phyloP scores from a whole-genome alignment of 2,113 vertebrate species.

The Lasiurus borealis region DNA sequence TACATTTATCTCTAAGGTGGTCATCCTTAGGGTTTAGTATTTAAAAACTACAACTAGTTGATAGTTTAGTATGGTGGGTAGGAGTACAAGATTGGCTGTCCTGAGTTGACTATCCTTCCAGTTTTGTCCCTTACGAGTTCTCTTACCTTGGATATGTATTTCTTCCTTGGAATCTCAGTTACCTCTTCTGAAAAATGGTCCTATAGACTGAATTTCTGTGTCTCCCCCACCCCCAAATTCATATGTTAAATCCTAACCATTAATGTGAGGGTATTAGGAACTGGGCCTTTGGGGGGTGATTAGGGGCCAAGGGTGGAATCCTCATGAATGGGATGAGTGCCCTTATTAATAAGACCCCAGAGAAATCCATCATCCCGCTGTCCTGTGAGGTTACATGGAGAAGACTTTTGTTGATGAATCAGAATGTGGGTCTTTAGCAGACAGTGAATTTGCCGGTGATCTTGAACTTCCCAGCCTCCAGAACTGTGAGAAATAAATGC shows the following conservation, averaged over 20 bases:
- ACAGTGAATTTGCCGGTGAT: neutral
- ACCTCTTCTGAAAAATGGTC: neutral
- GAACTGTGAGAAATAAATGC: slow-evolving; percentile 8
- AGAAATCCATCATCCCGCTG: neutral
- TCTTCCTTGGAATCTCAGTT: neutral
- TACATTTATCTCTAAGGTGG: neutral
- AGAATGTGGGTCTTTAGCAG: neutral
- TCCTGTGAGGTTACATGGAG: neutral
- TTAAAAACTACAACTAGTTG: slow-evolving; percentile 7
- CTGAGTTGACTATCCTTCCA: neutral
- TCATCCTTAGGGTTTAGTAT: neutral
- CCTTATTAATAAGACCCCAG: neutral
- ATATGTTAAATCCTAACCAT: neutral
- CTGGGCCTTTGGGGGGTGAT: neutral
- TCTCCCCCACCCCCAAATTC: neutral
- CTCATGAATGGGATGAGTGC: neutral
- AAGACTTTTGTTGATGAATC: neutral
- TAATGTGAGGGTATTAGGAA: neutral
- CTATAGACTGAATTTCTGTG: neutral
- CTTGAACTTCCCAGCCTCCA: neutral
- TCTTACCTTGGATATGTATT: neutral
- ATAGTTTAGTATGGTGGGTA: neutral
- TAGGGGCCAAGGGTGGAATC: neutral
- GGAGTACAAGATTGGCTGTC: neutral
- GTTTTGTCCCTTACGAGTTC: neutral